Evolutionary conservation across 2,888 invertebrate species (phyloP), one percentile per base, ranked within the genome.

Genomic region (Sacculina carcini): DNA sequence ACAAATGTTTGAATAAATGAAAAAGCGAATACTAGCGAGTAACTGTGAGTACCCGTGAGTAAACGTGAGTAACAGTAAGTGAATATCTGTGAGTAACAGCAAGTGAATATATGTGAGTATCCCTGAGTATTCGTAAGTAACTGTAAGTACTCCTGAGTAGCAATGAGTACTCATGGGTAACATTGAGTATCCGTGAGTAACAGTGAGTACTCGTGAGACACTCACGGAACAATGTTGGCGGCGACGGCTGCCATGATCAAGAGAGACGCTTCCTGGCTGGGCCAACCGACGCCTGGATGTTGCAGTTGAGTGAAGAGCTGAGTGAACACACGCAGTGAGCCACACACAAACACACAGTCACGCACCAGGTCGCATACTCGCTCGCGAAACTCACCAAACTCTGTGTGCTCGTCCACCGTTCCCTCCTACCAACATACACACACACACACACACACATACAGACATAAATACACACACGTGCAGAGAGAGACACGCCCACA

Each of bases 241-340:
- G 89, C 90, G 2, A 92, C 85, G 48, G 87, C 78, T 62, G 84
- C 82, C 90, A 94, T 92, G 4, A 96, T 75, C 64, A 85, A 96
- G 1, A 96, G 71, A 0, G 90, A 83, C 1, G 96, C 84, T 67
- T 96, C 96, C 1, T 80, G 82, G 48, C 80, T 76, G 61, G 92
- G 87, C 94, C 96, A 96, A 1, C 82, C 77, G 21, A 74, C 73
- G 53, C 74, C 73, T 0, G 79, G 75, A 59, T 58, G 59, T 57
- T 79, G 78, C 28, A 92, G 70, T 50, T 77, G 74, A 0, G 77
- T 65, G 63, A 83, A 83, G 81, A 89, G 87, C 70, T 90, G 86
- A 51, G 79, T 73, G 65, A 94, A 90, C 64, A 87, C 87, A 31
- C 79, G 77, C 54, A 81, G 79, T 29, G 90, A 89, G 2, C 92